Conservation (phyloP, 2,797 vertebrate species). For the Fringilla coelebs region DNA sequence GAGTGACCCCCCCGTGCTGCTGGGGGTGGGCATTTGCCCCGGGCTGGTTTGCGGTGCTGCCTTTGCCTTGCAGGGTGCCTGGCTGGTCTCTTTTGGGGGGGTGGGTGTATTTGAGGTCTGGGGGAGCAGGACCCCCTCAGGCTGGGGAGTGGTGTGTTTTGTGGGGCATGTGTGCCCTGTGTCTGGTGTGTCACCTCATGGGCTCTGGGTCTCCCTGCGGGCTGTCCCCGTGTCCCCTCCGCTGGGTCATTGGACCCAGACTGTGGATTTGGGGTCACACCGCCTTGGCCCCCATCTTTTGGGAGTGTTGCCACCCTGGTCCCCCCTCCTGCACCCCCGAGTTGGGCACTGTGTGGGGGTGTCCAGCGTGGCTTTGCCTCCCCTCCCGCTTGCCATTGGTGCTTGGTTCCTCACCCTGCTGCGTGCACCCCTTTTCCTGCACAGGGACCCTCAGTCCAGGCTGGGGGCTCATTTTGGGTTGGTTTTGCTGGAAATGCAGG, state of each 20-base stretch:
- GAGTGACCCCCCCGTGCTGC: background rate
- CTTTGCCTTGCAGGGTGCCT: background rate
- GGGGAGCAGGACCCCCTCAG: background rate
- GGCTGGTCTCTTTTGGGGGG: background rate
- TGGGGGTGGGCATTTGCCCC: background rate
- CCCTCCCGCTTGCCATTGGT: background rate
- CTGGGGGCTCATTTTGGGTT: background rate
- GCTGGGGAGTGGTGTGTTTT: background rate
- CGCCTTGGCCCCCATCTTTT: background rate
- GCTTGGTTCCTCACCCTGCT: background rate
- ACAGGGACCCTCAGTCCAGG: background rate
- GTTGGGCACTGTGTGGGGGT: rapidly evolving
- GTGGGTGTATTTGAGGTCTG: background rate
- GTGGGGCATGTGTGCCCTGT: rapidly evolving
- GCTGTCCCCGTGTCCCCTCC: background rate
- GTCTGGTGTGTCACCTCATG: background rate
- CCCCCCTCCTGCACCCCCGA: background rate
- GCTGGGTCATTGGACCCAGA: background rate
- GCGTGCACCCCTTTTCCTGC: rapidly evolving
- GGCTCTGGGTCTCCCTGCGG: background rate
- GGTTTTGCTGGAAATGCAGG: background rate
- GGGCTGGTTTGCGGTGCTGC: background rate
- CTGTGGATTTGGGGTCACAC: background rate
- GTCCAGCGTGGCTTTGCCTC: background rate
- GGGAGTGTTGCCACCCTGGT: background rate